These are phyloP conservation scores for Hybognathus amarus DNA, from an alignment of 2,797 vertebrate species.

Conservation along the genomic window DNA sequence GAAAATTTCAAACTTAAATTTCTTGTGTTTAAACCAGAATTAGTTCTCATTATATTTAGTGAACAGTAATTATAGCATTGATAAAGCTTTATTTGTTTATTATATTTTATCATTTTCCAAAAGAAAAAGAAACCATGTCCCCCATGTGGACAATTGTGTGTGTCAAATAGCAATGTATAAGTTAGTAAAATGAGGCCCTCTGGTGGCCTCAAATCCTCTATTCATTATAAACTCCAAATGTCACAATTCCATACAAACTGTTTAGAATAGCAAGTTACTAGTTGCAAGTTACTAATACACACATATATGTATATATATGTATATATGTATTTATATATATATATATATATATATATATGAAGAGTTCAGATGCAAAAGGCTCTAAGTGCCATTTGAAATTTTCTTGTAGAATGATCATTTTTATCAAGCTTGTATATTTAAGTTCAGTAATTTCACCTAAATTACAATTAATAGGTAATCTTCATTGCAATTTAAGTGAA, in stretches of 20 bases:
- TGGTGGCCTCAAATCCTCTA: conserved; percentile 3
- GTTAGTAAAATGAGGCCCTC: conserved; percentile 7
- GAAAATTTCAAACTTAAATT: neutral
- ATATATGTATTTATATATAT: too few relatives aligned
- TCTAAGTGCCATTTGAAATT: too few relatives aligned
- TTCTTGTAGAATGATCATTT: too few relatives aligned
- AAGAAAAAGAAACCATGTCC: neutral
- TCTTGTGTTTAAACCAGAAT: neutral
- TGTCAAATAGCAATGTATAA: neutral
- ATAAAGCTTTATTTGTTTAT: neutral
- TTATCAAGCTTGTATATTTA: too few relatives aligned
- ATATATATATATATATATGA: too few relatives aligned
- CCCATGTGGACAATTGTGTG: neutral
- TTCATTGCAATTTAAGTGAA: too few relatives aligned
- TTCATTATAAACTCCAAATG: conserved; percentile 3
- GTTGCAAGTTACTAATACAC: too few relatives aligned
- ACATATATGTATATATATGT: too few relatives aligned
- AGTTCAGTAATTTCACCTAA: too few relatives aligned
- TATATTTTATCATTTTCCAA: neutral
- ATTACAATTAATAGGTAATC: too few relatives aligned
- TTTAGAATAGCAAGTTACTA: neutral
- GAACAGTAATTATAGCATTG: neutral
- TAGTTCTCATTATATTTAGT: neutral
- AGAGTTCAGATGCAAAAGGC: too few relatives aligned
- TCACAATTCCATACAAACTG: neutral